These are phyloP conservation scores for Ciconia maguari DNA, from an alignment of 2,113 vertebrate species.

Conservation along the genomic window DNA sequence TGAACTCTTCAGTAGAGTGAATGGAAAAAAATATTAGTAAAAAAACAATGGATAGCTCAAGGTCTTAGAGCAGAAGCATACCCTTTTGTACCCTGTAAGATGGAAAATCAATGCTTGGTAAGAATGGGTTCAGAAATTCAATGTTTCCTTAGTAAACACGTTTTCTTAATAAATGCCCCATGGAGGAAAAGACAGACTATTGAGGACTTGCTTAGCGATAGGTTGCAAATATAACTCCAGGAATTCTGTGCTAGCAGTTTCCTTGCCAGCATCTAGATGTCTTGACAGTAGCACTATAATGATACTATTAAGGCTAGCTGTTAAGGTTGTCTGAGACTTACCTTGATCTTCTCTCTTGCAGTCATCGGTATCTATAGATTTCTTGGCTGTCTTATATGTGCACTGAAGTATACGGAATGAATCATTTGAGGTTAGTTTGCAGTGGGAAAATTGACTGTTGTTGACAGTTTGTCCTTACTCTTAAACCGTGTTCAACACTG, in stretches of 20 bases:
- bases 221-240: not conserved
- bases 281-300: not conserved
- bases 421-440: not conserved
- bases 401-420: not conserved
- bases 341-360: not conserved
- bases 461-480: not conserved
- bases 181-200: not conserved
- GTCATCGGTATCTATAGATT: not conserved
- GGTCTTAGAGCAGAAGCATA: not conserved
- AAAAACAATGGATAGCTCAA: not conserved
- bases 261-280: not conserved
- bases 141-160: not conserved
- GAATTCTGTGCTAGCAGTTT: not conserved
- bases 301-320: not conserved
- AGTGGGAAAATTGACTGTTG: not conserved
- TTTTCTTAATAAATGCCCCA: not conserved
- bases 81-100: not conserved
- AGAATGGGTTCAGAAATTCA: not conserved
- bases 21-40: not conserved
- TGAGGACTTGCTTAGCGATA: not conserved
- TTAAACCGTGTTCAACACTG: not conserved
- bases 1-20: not conserved
- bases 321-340: not conserved
- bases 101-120: not conserved
- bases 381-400: not conserved